phyloP scores from a whole-genome alignment of 2,113 vertebrate genomes.

The Podarcis raffonei region DNA sequence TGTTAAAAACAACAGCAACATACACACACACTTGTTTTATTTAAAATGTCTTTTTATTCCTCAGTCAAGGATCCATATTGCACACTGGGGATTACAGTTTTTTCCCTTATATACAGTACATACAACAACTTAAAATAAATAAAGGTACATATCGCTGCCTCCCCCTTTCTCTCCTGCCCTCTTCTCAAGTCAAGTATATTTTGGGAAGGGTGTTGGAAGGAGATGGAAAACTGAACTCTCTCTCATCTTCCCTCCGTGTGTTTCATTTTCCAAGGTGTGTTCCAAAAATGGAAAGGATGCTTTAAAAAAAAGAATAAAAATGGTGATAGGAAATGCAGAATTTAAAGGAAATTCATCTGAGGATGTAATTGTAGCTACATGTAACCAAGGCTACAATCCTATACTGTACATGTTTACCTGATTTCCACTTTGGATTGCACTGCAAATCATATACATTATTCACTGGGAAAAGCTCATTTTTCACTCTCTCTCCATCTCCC shows the following conservation, averaged over 20 bases:
- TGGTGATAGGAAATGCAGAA: background rate
- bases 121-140: constrained; percentile 63
- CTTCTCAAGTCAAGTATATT: background rate
- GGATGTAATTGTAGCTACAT: background rate
- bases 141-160: constrained; percentile 36
- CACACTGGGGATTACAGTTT: constrained; percentile 54
- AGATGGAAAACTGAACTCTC: background rate
- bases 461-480: background rate
- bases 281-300: background rate
- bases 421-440: background rate
- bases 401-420: background rate
- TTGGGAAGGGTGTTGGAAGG: background rate
- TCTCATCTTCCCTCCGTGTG: background rate
- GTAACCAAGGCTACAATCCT: background rate
- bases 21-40: background rate
- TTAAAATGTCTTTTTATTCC: constrained; percentile 58
- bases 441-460: background rate
- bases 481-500: background rate
- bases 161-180: background rate
- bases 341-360: background rate
- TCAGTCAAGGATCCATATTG: constrained; percentile 64
- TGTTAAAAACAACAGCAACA: background rate
- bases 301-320: background rate
- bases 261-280: background rate
- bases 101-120: constrained; percentile 48